Evolutionary conservation across 2,797 vertebrate species (phyloP).

Genomic region (Alfaro cultratus): DNA sequence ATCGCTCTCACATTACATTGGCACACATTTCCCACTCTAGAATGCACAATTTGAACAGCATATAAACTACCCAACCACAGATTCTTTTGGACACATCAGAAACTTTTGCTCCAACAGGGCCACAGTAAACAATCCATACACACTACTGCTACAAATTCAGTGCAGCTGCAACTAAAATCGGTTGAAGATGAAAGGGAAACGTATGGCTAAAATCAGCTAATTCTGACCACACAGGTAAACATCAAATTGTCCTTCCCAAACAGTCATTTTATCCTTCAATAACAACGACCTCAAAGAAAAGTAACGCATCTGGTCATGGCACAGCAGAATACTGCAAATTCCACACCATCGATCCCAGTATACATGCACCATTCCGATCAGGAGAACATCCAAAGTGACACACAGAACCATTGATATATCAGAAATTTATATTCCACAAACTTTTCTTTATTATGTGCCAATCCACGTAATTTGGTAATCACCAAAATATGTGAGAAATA

Average conservation of each 20-base stretch:
- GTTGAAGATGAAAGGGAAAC: background rate
- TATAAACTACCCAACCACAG: too few species aligned
- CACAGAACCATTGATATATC: background rate
- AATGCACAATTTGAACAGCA: background rate
- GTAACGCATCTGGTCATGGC: background rate
- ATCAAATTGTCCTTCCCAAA: background rate
- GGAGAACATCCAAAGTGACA: background rate
- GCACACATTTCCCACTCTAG: background rate
- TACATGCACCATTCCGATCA: background rate
- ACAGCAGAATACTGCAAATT: background rate
- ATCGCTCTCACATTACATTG: background rate
- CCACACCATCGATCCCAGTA: background rate
- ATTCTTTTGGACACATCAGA: background rate
- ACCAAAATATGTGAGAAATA: background rate
- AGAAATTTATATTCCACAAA: background rate
- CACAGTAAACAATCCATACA: too few species aligned
- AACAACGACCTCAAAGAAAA: background rate
- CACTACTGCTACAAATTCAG: background rate
- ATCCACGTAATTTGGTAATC: background rate
- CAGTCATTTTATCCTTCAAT: background rate
- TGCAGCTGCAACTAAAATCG: background rate
- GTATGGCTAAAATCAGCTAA: background rate
- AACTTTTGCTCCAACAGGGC: background rate
- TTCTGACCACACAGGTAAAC: background rate
- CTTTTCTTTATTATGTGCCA: background rate